Conservation (phyloP, 2,888 invertebrate genomes). For the Elmis aenea region DNA sequence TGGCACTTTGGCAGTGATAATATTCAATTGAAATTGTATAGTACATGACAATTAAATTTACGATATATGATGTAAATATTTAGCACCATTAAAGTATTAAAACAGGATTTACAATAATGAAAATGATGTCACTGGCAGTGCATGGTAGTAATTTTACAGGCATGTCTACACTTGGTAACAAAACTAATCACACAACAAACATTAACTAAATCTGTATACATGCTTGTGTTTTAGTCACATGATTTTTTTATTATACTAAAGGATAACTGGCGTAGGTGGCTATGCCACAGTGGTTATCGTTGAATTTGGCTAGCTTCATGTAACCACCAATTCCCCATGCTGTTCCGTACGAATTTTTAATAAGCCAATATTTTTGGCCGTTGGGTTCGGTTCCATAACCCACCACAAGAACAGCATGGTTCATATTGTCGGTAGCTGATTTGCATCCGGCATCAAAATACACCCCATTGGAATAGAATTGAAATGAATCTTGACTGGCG, state of each 20-base stretch:
- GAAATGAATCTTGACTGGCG: conserved; percentile 78
- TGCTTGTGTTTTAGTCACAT: too few species aligned
- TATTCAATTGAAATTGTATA: too few species aligned
- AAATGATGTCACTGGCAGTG: too few species aligned
- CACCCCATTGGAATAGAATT: conserved; percentile 76
- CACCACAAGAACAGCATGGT: conserved; percentile 79
- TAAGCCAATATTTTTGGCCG: conserved; percentile 60
- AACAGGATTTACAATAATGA: too few species aligned
- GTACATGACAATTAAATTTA: too few species aligned
- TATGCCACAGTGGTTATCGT: conserved; percentile 77
- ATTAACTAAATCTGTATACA: too few species aligned
- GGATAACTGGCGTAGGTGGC: conserved; percentile 77
- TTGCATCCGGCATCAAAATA: conserved; percentile 74
- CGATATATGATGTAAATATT: too few species aligned
- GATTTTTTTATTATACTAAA: conserved; percentile 64
- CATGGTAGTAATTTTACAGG: too few species aligned
- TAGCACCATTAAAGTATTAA: too few species aligned
- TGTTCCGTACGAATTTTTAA: conserved; percentile 65
- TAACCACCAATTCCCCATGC: conserved; percentile 35
- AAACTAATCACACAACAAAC: too few species aligned
- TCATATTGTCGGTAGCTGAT: conserved; percentile 56
- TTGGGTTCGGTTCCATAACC: conserved; percentile 68
- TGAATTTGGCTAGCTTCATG: conserved; percentile 33
- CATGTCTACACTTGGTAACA: too few species aligned
- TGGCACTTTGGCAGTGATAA: too few species aligned